phyloP scores from a whole-genome alignment of 2,888 invertebrate species.

The Andrena hattorfiana region DNA sequence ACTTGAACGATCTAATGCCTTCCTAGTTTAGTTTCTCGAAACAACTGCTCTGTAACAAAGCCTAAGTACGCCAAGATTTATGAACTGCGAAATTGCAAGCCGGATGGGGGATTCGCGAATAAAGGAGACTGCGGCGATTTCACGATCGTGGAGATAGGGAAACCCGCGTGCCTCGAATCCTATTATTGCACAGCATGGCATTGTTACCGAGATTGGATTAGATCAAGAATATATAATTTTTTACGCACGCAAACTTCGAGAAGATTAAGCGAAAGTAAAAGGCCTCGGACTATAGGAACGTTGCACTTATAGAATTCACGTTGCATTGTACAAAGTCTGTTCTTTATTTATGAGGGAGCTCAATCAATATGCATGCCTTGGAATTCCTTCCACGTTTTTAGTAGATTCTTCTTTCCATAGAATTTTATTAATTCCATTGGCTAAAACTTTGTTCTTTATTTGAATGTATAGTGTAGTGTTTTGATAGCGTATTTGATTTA shows the following conservation, averaged over 20 bases:
- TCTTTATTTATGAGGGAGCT: not conserved
- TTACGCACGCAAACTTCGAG: conserved; percentile 29
- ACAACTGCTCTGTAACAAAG: not conserved
- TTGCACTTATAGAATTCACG: not conserved
- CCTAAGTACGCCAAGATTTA: conserved; percentile 3
- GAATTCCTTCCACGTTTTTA: too few relatives aligned
- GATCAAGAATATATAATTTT: conserved; percentile 20
- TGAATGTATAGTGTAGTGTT: too few relatives aligned
- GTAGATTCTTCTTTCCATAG: not conserved
- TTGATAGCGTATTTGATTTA: too few relatives aligned
- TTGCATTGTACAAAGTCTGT: not conserved
- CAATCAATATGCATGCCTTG: too few relatives aligned
- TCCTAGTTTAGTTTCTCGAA: not conserved
- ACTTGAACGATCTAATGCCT: not conserved
- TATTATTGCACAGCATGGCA: conserved; percentile 18
- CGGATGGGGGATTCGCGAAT: not conserved
- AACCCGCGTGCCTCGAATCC: conserved; percentile 7
- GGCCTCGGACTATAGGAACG: not conserved
- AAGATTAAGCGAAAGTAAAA: conserved; percentile 40
- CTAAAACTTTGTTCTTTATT: too few relatives aligned
- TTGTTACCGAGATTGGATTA: conserved; percentile 32
- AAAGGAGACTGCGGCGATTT: conserved; percentile 22
- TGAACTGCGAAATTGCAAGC: conserved; percentile 10
- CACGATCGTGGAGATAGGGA: conserved; percentile 17
- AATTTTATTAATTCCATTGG: not conserved